phyloP scores from a whole-genome alignment of 2,113 vertebrate genomes.

The Prionailurus bengalensis region DNA sequence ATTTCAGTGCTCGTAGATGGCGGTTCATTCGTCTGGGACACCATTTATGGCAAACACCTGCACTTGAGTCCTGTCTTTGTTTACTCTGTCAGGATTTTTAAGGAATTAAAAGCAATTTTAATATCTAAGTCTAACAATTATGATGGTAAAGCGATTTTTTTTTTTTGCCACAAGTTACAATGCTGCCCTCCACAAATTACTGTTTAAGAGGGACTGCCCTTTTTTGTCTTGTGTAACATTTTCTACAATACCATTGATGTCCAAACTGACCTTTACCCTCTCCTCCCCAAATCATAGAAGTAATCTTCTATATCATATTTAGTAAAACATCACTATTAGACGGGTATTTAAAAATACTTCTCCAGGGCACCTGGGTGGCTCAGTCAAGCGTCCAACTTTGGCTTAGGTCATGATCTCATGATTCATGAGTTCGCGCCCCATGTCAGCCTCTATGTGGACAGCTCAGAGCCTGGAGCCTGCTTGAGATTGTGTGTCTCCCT shows the following conservation, averaged over 20 bases:
- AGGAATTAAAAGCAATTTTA: constrained; percentile 18
- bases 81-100: neutral
- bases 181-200: neutral
- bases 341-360: constrained; percentile 20
- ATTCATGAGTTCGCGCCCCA: too few species aligned
- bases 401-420: too few species aligned
- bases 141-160: neutral
- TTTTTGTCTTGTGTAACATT: neutral
- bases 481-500: too few species aligned
- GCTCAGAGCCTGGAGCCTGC: too few species aligned
- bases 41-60: neutral
- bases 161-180: neutral
- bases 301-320: neutral
- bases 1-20: neutral
- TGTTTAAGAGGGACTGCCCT: neutral
- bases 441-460: too few species aligned
- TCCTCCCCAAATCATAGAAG: neutral
- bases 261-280: neutral
- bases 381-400: too few species aligned
- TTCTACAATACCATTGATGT: neutral
- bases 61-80: neutral
- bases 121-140: constrained; percentile 12
- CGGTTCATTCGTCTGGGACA: neutral
- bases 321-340: neutral
- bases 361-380: neutral